These are phyloP conservation scores for Palythoa heliodiscus DNA, from an alignment of 92 coral and sea anemone species.

Conservation along the genomic window DNA sequence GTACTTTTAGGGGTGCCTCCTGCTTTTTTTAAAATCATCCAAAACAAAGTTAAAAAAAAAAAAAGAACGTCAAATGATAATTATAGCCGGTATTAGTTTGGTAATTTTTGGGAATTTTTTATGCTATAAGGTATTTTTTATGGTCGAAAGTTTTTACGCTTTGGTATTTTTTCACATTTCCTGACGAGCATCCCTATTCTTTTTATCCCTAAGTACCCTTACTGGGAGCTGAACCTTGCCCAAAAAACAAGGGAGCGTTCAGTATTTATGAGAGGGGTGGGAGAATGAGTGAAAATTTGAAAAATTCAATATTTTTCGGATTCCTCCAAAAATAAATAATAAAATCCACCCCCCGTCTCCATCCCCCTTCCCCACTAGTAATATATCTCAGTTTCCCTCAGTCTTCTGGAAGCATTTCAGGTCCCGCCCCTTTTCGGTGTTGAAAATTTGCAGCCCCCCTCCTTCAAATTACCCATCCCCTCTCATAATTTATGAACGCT, in stretches of 20 bases:
- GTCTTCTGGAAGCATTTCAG: conserved; percentile 36
- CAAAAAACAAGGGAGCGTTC: conserved; percentile 16
- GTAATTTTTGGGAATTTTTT: no score
- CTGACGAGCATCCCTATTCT: no score
- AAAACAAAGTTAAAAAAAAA: no score
- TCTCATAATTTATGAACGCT: conserved; percentile 27
- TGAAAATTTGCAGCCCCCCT: not conserved
- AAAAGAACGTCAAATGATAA: no score
- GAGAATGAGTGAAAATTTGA: conserved; percentile 19
- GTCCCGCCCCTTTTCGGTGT: conserved; percentile 36
- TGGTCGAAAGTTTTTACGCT: no score
- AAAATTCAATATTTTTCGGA: conserved; percentile 23
- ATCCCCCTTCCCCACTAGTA: not conserved
- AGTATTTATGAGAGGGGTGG: conserved; percentile 10
- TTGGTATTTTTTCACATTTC: no score
- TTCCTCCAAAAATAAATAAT: conserved; percentile 3
- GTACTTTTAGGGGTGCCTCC: no score
- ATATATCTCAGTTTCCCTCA: not conserved
- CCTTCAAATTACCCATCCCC: conserved; percentile 16
- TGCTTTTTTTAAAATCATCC: no score
- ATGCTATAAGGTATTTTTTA: no score
- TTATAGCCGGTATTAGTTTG: no score
- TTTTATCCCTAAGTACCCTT: no score
- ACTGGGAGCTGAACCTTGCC: no score
- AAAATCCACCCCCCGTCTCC: not conserved